phyloP scores from a whole-genome alignment of 2,888 invertebrate genomes.

The Oscheius sp. region DNA sequence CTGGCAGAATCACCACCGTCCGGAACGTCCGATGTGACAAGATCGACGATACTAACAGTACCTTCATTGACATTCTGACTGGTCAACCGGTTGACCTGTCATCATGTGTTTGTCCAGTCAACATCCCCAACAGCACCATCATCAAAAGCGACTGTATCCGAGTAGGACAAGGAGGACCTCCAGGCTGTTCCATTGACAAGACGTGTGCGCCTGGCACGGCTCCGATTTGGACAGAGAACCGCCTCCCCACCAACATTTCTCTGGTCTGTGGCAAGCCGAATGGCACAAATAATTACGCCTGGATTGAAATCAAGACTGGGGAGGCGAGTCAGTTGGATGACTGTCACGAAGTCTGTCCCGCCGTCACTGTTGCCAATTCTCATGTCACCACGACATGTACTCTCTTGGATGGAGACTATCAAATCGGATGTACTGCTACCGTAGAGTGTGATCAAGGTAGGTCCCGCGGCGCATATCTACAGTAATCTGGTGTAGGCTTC shows the following conservation, averaged over 20 bases:
- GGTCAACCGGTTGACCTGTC: background rate
- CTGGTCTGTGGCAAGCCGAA: background rate
- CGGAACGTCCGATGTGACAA: too few species aligned
- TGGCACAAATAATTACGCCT: background rate
- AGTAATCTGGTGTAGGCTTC: background rate
- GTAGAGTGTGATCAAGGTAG: conserved; percentile 5
- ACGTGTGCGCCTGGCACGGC: conserved; percentile 7
- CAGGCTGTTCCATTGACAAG: background rate
- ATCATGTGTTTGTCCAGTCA: background rate
- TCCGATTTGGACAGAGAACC: background rate
- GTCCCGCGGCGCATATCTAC: background rate
- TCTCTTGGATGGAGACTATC: background rate
- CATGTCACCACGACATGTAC: background rate
- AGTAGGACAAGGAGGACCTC: background rate
- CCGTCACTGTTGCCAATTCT: background rate
- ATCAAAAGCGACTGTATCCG: background rate
- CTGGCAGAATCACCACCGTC: too few species aligned
- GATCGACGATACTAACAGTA: background rate
- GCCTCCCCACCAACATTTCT: background rate
- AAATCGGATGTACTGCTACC: background rate
- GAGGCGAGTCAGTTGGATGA: background rate
- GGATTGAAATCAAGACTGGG: conserved; percentile 2
- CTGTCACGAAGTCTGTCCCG: background rate
- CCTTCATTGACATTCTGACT: background rate
- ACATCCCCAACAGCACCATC: background rate